phyloP scores from a whole-genome alignment of 2,888 invertebrate genomes.

The Lasioglossum leucozonium region DNA sequence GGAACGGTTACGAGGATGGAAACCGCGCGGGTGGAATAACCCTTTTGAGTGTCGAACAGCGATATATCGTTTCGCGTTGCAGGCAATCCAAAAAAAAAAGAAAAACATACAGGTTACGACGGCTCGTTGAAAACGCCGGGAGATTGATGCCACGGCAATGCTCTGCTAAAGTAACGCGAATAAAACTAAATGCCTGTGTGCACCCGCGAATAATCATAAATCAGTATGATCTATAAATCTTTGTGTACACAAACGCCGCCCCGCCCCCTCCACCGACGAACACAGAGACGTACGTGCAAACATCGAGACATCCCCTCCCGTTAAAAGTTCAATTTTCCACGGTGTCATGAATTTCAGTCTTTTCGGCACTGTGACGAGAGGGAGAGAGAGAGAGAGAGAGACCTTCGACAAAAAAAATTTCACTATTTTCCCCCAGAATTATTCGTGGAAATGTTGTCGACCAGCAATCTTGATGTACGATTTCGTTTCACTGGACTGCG shows the following conservation, averaged over 20 bases:
- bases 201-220: slow-evolving; percentile 20
- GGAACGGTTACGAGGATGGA: slow-evolving; percentile 29
- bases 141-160: slow-evolving; percentile 39
- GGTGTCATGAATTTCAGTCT: not conserved
- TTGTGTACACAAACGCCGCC: not conserved
- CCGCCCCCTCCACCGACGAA: not conserved
- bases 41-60: slow-evolving; percentile 49
- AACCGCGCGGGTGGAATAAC: slow-evolving; percentile 46
- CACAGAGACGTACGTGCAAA: not conserved
- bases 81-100: slow-evolving; percentile 18
- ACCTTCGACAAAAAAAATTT: not conserved
- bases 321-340: not conserved
- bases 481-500: not conserved
- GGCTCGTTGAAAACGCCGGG: slow-evolving; percentile 32
- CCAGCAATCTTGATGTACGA: not conserved
- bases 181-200: slow-evolving; percentile 43
- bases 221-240: slow-evolving; percentile 13
- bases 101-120: slow-evolving; percentile 30
- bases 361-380: not conserved
- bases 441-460: not conserved
- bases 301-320: not conserved
- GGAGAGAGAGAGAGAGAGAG: no score
- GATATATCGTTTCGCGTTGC: slow-evolving; percentile 37
- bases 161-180: slow-evolving; percentile 31
- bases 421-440: not conserved